Conservation (phyloP, 2,797 vertebrate genomes). For the Schizothorax lantsangensis region DNA sequence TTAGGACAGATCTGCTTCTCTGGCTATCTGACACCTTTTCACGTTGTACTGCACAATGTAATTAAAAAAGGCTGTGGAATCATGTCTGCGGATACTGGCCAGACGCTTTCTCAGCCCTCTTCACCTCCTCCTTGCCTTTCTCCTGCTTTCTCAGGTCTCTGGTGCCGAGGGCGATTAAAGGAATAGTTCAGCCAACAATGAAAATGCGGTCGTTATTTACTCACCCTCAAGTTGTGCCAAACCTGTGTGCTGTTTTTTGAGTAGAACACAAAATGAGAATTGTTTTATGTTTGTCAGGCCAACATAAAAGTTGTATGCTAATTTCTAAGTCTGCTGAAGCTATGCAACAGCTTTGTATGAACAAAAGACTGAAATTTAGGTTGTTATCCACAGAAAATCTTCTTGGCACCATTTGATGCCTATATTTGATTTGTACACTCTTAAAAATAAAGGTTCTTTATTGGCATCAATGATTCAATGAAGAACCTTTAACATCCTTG, state of each 20-base stretch:
- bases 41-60: conserved; percentile 77
- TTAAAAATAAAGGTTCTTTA: not conserved
- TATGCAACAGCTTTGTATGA: not conserved
- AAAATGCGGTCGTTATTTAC: not conserved
- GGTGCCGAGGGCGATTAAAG: not conserved
- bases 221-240: not conserved
- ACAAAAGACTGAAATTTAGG: not conserved
- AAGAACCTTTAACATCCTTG: not conserved
- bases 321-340: not conserved
- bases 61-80: conserved; percentile 73
- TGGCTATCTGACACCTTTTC: conserved; percentile 80
- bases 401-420: not conserved
- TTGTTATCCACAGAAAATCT: not conserved
- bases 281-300: not conserved
- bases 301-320: no score
- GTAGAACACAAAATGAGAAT: not conserved
- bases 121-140: conserved; percentile 15
- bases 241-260: not conserved
- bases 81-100: conserved; percentile 55
- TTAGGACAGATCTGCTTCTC: conserved; percentile 79
- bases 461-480: not conserved
- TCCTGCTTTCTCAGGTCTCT: not conserved
- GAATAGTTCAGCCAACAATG: not conserved
- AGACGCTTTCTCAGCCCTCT: conserved; percentile 18
- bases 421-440: not conserved